Conservation (phyloP, 1,140 invertebrate genomes). For the Diprion similis region DNA sequence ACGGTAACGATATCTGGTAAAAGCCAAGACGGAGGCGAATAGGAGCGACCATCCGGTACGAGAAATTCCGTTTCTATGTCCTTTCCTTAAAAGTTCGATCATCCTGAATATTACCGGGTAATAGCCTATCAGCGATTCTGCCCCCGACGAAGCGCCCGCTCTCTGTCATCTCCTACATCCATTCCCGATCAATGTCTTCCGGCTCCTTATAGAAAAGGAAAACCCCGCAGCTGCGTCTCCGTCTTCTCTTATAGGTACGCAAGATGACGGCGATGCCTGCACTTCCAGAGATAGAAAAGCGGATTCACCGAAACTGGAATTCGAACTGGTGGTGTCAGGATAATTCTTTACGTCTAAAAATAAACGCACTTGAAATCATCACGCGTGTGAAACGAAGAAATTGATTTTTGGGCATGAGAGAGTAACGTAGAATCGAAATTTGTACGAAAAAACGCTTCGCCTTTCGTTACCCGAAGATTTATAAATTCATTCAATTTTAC, state of each 20-base stretch:
- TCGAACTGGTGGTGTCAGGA: no score
- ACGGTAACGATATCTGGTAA: not conserved
- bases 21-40: no score
- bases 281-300: not conserved
- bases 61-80: not conserved
- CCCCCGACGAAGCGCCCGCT: not conserved
- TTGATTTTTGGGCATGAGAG: no score
- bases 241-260: not conserved
- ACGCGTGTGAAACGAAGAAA: no score
- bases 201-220: not conserved
- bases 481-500: no score
- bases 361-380: no score
- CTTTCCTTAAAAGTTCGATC: not conserved
- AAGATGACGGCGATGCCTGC: not conserved
- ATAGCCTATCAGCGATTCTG: conserved; percentile 2
- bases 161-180: not conserved
- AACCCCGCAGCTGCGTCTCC: not conserved
- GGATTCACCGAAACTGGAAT: no score
- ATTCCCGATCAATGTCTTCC: not conserved
- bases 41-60: not conserved
- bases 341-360: no score
- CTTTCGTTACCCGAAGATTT: no score
- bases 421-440: no score
- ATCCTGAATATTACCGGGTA: conserved; percentile 5
- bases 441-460: no score